Evolutionary conservation across 2,797 vertebrate species (phyloP).

Genomic region (Peromyscus eremicus): DNA sequence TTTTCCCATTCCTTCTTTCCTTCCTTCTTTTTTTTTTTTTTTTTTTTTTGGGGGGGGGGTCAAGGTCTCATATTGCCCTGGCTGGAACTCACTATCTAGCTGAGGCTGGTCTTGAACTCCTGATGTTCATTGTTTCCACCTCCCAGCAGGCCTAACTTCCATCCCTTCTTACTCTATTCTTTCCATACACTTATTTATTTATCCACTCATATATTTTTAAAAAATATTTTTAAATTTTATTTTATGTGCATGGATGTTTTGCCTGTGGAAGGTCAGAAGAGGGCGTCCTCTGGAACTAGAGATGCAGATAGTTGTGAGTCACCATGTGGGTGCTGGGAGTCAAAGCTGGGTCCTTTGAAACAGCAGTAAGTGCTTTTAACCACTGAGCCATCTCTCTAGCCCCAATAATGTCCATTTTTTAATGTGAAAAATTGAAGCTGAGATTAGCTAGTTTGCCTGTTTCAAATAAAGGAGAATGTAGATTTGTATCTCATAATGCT

Average conservation of each 20-base stretch:
- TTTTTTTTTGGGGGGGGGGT: neutral
- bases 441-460: constrained; percentile 19
- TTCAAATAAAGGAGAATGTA: neutral
- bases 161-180: neutral
- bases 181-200: constrained; percentile 1
- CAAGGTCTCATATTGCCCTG: neutral
- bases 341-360: neutral
- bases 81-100: neutral
- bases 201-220: constrained; percentile 28
- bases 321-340: neutral
- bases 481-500: neutral
- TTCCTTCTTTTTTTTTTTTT: neutral
- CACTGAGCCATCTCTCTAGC: neutral
- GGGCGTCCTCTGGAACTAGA: neutral
- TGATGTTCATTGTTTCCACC: neutral
- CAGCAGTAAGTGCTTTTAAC: neutral
- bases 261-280: neutral
- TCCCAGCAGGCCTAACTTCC: neutral
- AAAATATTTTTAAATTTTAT: neutral
- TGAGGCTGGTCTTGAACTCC: neutral
- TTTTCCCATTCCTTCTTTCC: neutral
- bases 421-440: constrained; percentile 24
- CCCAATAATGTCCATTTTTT: neutral
- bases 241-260: neutral
- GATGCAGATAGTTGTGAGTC: neutral